Conservation (phyloP, 2,888 invertebrate genomes). For the Osedax frankpressi region DNA sequence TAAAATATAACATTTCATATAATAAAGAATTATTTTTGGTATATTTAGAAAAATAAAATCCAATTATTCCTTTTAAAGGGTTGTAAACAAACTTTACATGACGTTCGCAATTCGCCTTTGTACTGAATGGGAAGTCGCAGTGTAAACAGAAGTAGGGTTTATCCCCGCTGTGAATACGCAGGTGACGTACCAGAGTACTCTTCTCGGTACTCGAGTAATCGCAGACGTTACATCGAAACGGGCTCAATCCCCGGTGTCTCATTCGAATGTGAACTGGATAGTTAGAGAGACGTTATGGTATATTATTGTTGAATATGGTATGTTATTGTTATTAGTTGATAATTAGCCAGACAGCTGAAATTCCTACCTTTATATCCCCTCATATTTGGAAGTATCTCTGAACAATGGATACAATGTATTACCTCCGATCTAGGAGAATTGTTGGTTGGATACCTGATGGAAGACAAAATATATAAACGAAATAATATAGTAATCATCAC, state of each 20-base stretch:
- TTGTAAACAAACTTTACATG: conserved; percentile 58
- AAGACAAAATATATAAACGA: too few relatives aligned
- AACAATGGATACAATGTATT: conserved; percentile 63
- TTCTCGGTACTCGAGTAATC: conserved; percentile 77
- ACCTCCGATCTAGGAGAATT: neutral
- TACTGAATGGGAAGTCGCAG: conserved; percentile 92
- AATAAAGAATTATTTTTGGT: too few relatives aligned
- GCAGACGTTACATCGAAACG: conserved; percentile 85
- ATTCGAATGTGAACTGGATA: neutral
- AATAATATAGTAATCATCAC: too few relatives aligned
- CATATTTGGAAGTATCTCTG: conserved; percentile 71
- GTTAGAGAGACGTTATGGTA: too few relatives aligned
- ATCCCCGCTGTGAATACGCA: conserved; percentile 87
- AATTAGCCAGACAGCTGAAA: too few relatives aligned
- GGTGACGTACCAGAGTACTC: conserved; percentile 75
- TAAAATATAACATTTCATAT: too few relatives aligned
- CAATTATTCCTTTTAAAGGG: too few relatives aligned
- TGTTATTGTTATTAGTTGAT: too few relatives aligned
- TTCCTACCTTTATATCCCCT: conserved; percentile 80
- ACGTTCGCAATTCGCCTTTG: conserved; percentile 89
- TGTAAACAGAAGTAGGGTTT: conserved; percentile 83
- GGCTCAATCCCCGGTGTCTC: conserved; percentile 60
- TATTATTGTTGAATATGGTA: too few relatives aligned
- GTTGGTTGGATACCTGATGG: too few relatives aligned
- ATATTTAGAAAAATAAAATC: too few relatives aligned